Evolutionary conservation across 2,113 vertebrate genomes (phyloP), one percentile per base, ranked within the genome.

Genomic region (Vulpes ferrilata): DNA sequence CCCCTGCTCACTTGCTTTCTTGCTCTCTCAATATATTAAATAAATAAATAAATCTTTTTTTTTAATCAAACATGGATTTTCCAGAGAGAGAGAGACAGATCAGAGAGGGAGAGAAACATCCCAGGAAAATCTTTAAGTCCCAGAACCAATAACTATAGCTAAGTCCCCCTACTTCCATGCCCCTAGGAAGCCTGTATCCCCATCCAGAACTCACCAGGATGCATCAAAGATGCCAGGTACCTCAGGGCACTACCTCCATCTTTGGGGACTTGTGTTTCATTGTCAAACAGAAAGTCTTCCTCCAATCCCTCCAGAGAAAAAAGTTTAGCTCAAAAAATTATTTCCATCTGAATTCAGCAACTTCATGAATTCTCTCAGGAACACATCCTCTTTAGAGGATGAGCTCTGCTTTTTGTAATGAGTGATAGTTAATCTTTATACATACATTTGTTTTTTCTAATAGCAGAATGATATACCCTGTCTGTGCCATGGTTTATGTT

Each of bases 111-210:
- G 27, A 30, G 23, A 32, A 16, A 76, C 23, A 74, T 25, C n/a
- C 35, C 17, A 92, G 78, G 23, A 92, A 97, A 97, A 88, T 59
- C 20, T 20, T 73, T 43, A 76, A 65, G 32, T 48, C 30, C 23
- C n/a, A 27, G 13, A 30, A 64, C 84, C 32, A 55, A 51, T 25
- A 65, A 27, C 10, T 38, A 4, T 30, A 59, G 25, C 16, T 19
- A 13, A 60, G 13, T 22, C 51, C 2, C 9, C 22, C 23, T 83
- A 27, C 38, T 94, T 43, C 20, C 62, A n/a, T 35, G 69, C 19
- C 35, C 57, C 11, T 13, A 53, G 30, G 13, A 8, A 80, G 27
- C 3, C 11, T 76, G 43, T 25, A 4, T 60, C 5, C 43, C 43
- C 51, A 67, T 38, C 32, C 17, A 59, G 57, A 22, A 86, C 11